These are phyloP conservation scores for Lymantria monacha DNA, from an alignment of 2,888 invertebrate species.

Conservation along the genomic window DNA sequence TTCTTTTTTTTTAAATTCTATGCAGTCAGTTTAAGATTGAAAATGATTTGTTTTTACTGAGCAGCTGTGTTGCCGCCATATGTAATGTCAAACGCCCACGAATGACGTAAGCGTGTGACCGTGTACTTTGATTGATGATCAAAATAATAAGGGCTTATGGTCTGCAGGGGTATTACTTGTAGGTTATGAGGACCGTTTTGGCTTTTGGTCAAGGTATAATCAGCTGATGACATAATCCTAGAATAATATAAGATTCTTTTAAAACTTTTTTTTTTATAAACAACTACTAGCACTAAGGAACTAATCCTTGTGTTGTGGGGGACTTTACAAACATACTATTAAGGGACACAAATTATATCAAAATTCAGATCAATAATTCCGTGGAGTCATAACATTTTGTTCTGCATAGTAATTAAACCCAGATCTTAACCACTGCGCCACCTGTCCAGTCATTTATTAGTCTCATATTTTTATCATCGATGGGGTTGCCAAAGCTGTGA, in stretches of 20 bases:
- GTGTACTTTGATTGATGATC: slow-evolving; percentile 30
- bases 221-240: slow-evolving; percentile 5
- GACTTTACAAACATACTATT: too few relatives aligned
- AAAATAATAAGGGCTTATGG: slow-evolving; percentile 28
- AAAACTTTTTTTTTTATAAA: too few relatives aligned
- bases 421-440: too few relatives aligned
- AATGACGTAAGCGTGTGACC: slow-evolving; percentile 56
- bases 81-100: slow-evolving; percentile 56
- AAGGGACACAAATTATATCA: too few relatives aligned
- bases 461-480: too few relatives aligned
- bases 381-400: too few relatives aligned
- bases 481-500: too few relatives aligned
- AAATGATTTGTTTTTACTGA: slow-evolving; percentile 24
- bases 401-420: too few relatives aligned
- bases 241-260: not conserved
- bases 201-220: not conserved
- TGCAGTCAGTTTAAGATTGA: slow-evolving; percentile 32
- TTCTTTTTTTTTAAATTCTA: slow-evolving; percentile 23
- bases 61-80: slow-evolving; percentile 32
- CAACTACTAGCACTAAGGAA: too few relatives aligned
- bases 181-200: slow-evolving; percentile 2
- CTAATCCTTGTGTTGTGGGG: too few relatives aligned
- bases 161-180: slow-evolving; percentile 14
- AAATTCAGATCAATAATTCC: too few relatives aligned
- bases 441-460: too few relatives aligned